Evolutionary conservation across 2,113 vertebrate genomes (phyloP).

Genomic region (Otis tarda): DNA sequence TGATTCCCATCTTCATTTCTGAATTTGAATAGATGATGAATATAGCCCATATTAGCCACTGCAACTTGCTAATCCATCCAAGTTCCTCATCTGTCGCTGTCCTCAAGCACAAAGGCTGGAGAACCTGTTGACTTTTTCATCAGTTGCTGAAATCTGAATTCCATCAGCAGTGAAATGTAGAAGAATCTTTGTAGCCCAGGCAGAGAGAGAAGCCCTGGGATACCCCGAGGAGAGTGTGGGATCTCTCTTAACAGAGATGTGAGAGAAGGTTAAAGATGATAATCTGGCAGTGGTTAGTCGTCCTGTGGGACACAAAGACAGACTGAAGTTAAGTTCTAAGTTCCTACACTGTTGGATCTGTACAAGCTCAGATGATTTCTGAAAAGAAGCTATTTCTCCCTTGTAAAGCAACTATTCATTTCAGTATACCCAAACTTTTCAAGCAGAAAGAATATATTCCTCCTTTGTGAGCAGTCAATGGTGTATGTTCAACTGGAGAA

Average conservation of each 20-base stretch:
- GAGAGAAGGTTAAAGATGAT: not conserved
- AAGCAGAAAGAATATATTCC: not conserved
- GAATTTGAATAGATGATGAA: not conserved
- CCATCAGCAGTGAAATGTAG: not conserved
- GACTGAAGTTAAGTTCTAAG: not conserved
- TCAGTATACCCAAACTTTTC: not conserved
- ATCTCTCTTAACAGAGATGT: not conserved
- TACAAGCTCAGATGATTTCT: not conserved
- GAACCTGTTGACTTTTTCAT: not conserved
- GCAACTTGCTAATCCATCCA: not conserved
- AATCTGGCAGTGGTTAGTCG: not conserved
- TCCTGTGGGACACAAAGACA: not conserved
- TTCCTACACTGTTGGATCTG: not conserved
- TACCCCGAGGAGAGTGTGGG: accelerated
- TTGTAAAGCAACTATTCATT: not conserved
- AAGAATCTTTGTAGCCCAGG: accelerated
- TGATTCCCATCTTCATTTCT: not conserved
- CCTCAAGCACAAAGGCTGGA: not conserved
- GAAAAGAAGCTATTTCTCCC: not conserved
- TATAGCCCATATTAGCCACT: too few relatives aligned
- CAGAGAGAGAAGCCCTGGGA: not conserved
- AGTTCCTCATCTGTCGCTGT: not conserved
- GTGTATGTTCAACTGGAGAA: not conserved
- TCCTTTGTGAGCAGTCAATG: not conserved
- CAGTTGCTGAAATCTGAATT: not conserved